phyloP scores from a whole-genome alignment of 2,797 vertebrate genomes.

The Ispidina picta region DNA sequence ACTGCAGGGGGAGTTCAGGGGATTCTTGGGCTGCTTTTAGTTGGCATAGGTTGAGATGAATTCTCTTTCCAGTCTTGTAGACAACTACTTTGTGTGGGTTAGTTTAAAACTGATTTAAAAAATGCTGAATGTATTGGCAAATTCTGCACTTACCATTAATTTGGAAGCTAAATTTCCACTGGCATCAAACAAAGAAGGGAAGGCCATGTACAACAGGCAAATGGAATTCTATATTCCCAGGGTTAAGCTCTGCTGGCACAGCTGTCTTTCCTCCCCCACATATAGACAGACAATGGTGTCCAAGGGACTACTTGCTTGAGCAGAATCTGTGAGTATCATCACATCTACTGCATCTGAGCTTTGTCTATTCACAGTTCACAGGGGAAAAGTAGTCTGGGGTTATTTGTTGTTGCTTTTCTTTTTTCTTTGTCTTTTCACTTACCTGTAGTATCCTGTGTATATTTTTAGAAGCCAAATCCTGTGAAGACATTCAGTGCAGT shows the following conservation, averaged over 20 bases:
- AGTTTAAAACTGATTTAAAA: conserved; percentile 18
- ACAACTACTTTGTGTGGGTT: neutral
- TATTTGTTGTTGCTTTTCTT: neutral
- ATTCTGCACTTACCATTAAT: neutral
- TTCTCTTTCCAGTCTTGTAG: neutral
- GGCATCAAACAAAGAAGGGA: neutral
- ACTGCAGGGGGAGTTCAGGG: neutral
- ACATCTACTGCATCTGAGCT: neutral
- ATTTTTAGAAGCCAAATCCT: conserved; percentile 95
- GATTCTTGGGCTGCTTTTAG: neutral
- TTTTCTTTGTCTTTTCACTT: conserved; percentile 30
- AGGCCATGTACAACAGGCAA: neutral
- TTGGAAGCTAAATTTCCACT: neutral
- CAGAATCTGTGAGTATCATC: conserved; percentile 11
- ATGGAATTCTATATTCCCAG: conserved; percentile 19
- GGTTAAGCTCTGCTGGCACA: conserved; percentile 32
- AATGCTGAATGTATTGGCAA: conserved; percentile 18
- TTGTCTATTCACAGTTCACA: neutral
- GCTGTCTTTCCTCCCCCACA: neutral
- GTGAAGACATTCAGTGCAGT: conserved; percentile 95
- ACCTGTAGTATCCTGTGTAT: conserved; percentile 50
- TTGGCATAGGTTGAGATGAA: neutral
- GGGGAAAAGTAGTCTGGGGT: neutral
- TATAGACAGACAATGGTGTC: neutral
- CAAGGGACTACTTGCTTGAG: neutral